Percentiles rank a stretch among this genome's conserved stretches.
These are phyloP conservation scores for Marasmarcha lunaedactyla DNA, from an alignment of 2,888 invertebrate genomes.

Conservation along the genomic window DNA sequence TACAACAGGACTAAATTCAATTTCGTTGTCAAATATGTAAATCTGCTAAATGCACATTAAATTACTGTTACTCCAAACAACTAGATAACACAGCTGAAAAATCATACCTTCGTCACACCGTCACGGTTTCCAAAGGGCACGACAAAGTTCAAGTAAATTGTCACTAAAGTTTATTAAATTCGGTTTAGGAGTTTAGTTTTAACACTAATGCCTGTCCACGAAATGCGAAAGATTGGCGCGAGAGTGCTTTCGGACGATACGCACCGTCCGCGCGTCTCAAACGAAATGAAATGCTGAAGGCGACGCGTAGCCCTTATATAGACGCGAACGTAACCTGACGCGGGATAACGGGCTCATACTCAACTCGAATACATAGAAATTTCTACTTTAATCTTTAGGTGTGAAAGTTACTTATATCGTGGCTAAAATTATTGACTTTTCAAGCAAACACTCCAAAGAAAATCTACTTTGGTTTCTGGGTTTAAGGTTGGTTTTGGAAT, in stretches of 20 bases:
- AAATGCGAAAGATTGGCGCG: slow-evolving; percentile 16
- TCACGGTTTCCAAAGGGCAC: background rate
- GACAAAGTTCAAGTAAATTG: background rate
- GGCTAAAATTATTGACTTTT: slow-evolving; percentile 32
- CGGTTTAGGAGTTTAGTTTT: slow-evolving; percentile 28
- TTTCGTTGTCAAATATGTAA: no score
- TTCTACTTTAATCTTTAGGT: slow-evolving; percentile 33
- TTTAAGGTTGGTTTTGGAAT: background rate
- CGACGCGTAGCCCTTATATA: slow-evolving; percentile 67
- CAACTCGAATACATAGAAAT: slow-evolving; percentile 29
- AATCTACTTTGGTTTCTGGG: no score
- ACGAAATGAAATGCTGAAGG: slow-evolving; percentile 69
- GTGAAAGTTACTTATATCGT: no score
- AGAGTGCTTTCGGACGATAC: slow-evolving; percentile 31
- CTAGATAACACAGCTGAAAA: no score
- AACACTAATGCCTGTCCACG: slow-evolving; percentile 23
- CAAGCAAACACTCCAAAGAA: slow-evolving; percentile 19
- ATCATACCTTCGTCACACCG: background rate
- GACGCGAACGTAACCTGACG: slow-evolving; percentile 69
- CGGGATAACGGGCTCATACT: slow-evolving; percentile 67
- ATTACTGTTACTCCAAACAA: no score
- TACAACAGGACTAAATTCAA: no score
- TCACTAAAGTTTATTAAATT: no score
- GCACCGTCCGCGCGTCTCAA: slow-evolving; percentile 52
- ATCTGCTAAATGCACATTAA: no score